Evolutionary conservation across 2,113 vertebrate genomes (phyloP), one percentile per base, ranked within the genome.

Genomic region (Okapia johnstoni): DNA sequence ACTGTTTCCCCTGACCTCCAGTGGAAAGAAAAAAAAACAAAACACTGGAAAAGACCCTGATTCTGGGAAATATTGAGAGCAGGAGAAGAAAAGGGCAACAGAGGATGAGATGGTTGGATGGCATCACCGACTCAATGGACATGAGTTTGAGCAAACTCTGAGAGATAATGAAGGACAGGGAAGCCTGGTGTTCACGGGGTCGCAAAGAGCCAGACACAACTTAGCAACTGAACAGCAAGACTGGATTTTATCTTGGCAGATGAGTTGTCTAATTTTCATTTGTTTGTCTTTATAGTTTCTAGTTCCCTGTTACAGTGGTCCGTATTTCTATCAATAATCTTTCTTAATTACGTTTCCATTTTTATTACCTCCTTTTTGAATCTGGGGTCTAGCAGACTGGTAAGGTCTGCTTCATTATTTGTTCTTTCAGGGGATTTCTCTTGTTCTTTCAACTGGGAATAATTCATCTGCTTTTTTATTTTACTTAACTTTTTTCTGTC

Each of bases 1-100:
- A 43, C 12, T 43, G n/a, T 43, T 58, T 3, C 70, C 2, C 40
- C 6, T 0, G 0, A 3, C 23, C 36, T 43, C 70, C 23, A 76
- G 36, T 43, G 70, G 11, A 73, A 73, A 76, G 21, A 25, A 43
- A 43, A 5, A 3, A 57, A 17, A 36, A n/a, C 36, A 40, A 40
- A 73, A 40, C 2, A 13, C 10, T 26, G 40, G 36, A 2, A 26
- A 43, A 43, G 6, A 2, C 12, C n/a, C 40, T 14, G 12, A 76
- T 76, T 26, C 23, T 76, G 40, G 36, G 70, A 76, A 76, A 43
- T 40, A 43, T 15, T 76, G 6, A 76, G 70, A 14, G 40, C 70
- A 43, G 70, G 23, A 76, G 70, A 40, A 15, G 12, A 76, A 76
- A 43, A 2, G 12, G 21, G 40, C 40, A 76, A 76, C 40, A 76